phyloP scores from a whole-genome alignment of 2,113 vertebrate genomes.

The Ophthalmolycus amberensis region DNA sequence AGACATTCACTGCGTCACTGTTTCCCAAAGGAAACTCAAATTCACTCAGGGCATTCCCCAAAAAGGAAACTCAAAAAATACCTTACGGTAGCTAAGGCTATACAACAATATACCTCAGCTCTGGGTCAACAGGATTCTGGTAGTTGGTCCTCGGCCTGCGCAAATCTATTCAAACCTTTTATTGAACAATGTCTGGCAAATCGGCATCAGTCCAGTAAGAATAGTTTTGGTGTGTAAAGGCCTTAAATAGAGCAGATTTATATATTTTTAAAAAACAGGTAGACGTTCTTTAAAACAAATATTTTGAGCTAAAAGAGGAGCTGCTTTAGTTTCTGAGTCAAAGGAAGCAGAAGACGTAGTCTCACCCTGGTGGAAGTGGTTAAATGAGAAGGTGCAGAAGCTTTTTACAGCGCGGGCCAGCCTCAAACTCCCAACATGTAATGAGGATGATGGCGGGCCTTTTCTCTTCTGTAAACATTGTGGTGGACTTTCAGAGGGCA shows the following conservation, averaged over 20 bases:
- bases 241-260: too few species aligned
- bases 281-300: neutral
- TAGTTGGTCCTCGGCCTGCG: too few species aligned
- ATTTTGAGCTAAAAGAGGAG: neutral
- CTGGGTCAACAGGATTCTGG: too few species aligned
- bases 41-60: too few species aligned
- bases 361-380: neutral
- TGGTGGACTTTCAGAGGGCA: constrained; percentile 12
- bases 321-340: neutral
- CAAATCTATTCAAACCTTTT: too few species aligned
- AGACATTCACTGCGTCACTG: too few species aligned
- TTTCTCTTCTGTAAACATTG: neutral
- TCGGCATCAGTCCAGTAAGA: too few species aligned
- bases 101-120: neutral
- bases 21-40: too few species aligned
- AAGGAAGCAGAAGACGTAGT: neutral
- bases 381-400: constrained; percentile 23
- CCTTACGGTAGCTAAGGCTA: neutral
- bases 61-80: neutral
- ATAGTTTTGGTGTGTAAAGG: too few species aligned
- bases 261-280: neutral
- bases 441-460: constrained; percentile 46
- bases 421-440: constrained; percentile 33
- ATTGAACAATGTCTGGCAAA: too few species aligned
- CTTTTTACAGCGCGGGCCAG: constrained; percentile 23